A percentile compares a stretch with the other conserved stretches of the same genome.
These are phyloP conservation scores for Ophthalmolycus amberensis DNA, from an alignment of 2,113 vertebrate species.

Conservation along the genomic window DNA sequence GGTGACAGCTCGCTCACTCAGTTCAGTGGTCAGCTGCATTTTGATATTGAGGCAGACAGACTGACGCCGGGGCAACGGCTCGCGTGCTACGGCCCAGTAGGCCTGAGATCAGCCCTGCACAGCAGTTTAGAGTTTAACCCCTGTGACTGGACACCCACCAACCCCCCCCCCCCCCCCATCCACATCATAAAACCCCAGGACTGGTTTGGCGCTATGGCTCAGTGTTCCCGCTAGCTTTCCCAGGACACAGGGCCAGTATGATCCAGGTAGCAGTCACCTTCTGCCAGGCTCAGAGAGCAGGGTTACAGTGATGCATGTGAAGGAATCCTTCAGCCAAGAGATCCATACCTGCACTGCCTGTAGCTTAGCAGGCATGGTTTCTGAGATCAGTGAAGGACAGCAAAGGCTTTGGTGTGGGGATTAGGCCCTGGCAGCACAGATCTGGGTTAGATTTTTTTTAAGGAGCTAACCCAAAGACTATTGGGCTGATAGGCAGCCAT, in stretches of 20 bases:
- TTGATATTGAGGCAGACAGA: slow-evolving; percentile 71
- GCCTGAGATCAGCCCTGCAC: slow-evolving; percentile 63
- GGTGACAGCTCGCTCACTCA: slow-evolving; percentile 75
- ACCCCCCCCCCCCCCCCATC: neutral
- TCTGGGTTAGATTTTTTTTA: slow-evolving; percentile 53
- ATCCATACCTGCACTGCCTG: slow-evolving; percentile 51
- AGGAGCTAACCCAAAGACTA: slow-evolving; percentile 39
- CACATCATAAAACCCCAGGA: slow-evolving; percentile 23
- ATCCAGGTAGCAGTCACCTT: slow-evolving; percentile 57
- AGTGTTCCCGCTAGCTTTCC: slow-evolving; percentile 31
- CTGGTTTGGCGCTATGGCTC: slow-evolving; percentile 26
- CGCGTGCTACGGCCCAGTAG: slow-evolving; percentile 55
- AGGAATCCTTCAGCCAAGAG: slow-evolving; percentile 50
- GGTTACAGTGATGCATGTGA: slow-evolving; percentile 46
- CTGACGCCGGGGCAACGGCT: slow-evolving; percentile 47
- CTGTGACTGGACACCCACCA: slow-evolving; percentile 43
- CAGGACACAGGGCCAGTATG: slow-evolving; percentile 31
- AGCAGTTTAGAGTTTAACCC: slow-evolving; percentile 73
- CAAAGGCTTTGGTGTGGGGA: slow-evolving; percentile 66
- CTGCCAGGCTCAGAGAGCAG: slow-evolving; percentile 47
- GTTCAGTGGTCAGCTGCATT: slow-evolving; percentile 76
- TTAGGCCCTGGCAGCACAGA: slow-evolving; percentile 55
- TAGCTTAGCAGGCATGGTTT: slow-evolving; percentile 55
- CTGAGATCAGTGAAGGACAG: slow-evolving; percentile 72
- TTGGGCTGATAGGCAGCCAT: slow-evolving; percentile 41